phyloP scores from a whole-genome alignment of 2,888 invertebrate species.

The Drymonia ruficornis region DNA sequence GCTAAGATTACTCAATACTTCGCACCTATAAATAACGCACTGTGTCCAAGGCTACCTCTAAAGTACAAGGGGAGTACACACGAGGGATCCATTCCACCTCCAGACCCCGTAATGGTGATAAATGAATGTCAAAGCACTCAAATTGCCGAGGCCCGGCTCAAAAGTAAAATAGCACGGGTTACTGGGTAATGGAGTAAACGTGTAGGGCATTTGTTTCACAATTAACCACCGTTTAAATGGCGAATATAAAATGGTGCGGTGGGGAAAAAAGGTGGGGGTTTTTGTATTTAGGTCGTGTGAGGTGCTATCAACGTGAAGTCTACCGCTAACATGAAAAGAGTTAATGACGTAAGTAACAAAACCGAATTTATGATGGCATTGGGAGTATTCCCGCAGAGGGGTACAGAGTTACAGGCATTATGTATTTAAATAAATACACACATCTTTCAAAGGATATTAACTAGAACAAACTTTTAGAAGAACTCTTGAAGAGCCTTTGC shows the following conservation, averaged over 20 bases:
- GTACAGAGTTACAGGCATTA: too few species aligned
- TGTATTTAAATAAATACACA: too few species aligned
- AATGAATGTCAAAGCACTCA: constrained; percentile 80
- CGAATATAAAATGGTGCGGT: constrained; percentile 27
- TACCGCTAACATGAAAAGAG: background rate
- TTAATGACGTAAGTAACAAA: too few species aligned
- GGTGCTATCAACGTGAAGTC: background rate
- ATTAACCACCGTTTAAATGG: constrained; percentile 67
- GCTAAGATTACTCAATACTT: background rate
- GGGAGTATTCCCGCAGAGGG: too few species aligned
- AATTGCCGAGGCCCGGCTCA: constrained; percentile 57
- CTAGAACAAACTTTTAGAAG: too few species aligned
- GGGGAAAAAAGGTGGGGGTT: constrained; percentile 17
- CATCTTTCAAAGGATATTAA: too few species aligned
- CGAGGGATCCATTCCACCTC: constrained; percentile 62
- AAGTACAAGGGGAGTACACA: constrained; percentile 46
- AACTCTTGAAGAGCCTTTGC: too few species aligned
- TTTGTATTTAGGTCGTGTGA: background rate
- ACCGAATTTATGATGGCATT: too few species aligned
- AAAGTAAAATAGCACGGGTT: constrained; percentile 74
- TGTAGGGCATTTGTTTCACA: constrained; percentile 77
- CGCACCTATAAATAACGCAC: constrained; percentile 15
- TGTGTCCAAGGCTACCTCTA: constrained; percentile 20
- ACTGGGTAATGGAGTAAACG: constrained; percentile 78
- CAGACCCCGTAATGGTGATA: constrained; percentile 79